phyloP scores from a whole-genome alignment of 2,888 invertebrate genomes.

The Coenonympha arcania region DNA sequence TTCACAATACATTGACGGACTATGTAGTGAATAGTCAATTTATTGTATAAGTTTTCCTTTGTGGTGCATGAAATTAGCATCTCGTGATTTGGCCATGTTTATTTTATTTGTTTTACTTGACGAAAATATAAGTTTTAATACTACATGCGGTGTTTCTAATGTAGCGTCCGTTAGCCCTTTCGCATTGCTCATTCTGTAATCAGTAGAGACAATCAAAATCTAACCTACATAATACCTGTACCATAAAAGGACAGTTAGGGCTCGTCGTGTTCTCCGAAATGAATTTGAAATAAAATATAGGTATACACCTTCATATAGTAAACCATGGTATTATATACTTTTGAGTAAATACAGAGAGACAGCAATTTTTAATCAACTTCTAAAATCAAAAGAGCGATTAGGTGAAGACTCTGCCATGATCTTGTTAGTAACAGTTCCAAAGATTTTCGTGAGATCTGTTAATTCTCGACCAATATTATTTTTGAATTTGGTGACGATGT shows the following conservation, averaged over 20 bases:
- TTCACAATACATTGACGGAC: background rate
- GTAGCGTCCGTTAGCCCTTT: background rate
- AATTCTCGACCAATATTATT: no score
- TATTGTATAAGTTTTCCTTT: background rate
- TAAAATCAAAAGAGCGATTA: no score
- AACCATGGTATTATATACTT: background rate
- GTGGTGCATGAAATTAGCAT: background rate
- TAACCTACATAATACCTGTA: background rate
- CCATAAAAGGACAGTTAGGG: conserved; percentile 1
- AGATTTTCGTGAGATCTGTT: no score
- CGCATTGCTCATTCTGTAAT: background rate
- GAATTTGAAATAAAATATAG: background rate
- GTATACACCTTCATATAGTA: background rate
- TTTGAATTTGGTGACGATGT: no score
- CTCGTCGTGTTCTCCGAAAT: background rate
- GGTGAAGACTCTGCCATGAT: no score
- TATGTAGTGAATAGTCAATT: background rate
- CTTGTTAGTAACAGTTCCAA: no score
- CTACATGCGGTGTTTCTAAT: no score
- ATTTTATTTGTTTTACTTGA: no score
- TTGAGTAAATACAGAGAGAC: no score
- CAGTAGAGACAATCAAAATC: conserved; percentile 1
- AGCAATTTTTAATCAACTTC: no score
- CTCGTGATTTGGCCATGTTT: background rate
- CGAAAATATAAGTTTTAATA: no score